Base-by-base conservation (phyloP, 2,113 vertebrate genomes). In the Xyrauchen texanus region DNA sequence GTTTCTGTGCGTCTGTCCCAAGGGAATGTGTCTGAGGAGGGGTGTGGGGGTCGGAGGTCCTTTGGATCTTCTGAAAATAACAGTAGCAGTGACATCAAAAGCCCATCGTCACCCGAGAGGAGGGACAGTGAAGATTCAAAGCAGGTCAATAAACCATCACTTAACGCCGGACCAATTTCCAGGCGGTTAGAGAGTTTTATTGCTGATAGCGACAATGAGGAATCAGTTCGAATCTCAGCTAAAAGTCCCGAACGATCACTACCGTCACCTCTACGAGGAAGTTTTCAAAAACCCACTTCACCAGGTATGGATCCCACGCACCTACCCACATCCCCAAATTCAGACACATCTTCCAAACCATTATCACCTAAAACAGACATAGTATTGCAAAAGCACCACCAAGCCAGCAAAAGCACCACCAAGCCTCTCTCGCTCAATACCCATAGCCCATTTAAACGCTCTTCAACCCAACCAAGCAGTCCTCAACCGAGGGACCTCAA, bases 161-260 rank as follows among this genome's bases (percentile, higher is more conserved):
- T 95, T 49, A 97, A 95, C 87, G 93, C 95, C 3, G 96, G 95
- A 7, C 95, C 96, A 6, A 94, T 96, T 70, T 96, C 95, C 72
- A 93, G 93, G 86, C 92, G 94, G 77, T 78, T 97, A 78, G 96
- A 95, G 86, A 94, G 88, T 89, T 95, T 94, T 80, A 88, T 94
- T 78, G 87, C 86, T 53, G 94, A 95, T 76, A 93, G 92, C 70
- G 94, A 95, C 80, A 85, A 86, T 7, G 94, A 94, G 53, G 93
- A 94, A 74, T 82, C 86, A 45, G 80, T 66, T 85, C 88, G 85
- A 64, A 83, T 78, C 70, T 81, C 80, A 10, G 86, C 77, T 78
- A 92, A 86, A 78, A 47, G 65, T 51, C 82, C 82, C 74, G 79
- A 81, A 81, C 60, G 77, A 8, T 68, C 83, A 44, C 63, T 77